Evolutionary conservation across 2,797 vertebrate species (phyloP).

Genomic region (Rhyacichthys aspro): DNA sequence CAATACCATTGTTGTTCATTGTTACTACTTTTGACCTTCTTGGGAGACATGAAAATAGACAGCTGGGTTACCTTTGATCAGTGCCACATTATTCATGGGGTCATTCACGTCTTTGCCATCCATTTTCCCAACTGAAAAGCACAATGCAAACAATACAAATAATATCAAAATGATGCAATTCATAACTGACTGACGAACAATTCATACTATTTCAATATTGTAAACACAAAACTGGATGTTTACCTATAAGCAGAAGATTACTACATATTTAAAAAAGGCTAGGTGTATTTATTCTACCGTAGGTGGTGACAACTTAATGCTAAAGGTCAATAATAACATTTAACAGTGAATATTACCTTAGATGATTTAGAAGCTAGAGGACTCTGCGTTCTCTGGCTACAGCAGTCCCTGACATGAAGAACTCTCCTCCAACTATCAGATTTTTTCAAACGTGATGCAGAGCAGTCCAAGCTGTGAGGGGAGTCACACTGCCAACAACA

Average conservation of each 20-base stretch:
- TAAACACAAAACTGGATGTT: conserved; percentile 46
- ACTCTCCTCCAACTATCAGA: conserved; percentile 88
- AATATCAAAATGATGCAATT: conserved; percentile 13
- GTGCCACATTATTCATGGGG: conserved; percentile 72
- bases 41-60: conserved; percentile 10
- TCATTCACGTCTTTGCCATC: conserved; percentile 78
- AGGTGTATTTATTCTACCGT: conserved; percentile 2
- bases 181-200: neutral
- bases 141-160: conserved; percentile 13
- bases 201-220: conserved; percentile 13
- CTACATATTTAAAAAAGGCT: conserved; percentile 16
- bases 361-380: conserved; percentile 82
- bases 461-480: conserved; percentile 66
- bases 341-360: conserved; percentile 80
- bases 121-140: conserved; percentile 73
- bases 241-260: conserved; percentile 35
- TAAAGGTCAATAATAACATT: conserved; percentile 27
- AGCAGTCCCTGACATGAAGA: conserved; percentile 86
- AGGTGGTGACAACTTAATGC: conserved; percentile 17
- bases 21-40: conserved; percentile 4
- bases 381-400: conserved; percentile 84
- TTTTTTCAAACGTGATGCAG: conserved; percentile 85
- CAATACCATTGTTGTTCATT: conserved; percentile 36
- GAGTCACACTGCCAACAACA: conserved; percentile 18
- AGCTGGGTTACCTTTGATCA: conserved; percentile 78